phyloP scores from a whole-genome alignment of 2,113 vertebrate genomes.

The Capreolus pygargus region DNA sequence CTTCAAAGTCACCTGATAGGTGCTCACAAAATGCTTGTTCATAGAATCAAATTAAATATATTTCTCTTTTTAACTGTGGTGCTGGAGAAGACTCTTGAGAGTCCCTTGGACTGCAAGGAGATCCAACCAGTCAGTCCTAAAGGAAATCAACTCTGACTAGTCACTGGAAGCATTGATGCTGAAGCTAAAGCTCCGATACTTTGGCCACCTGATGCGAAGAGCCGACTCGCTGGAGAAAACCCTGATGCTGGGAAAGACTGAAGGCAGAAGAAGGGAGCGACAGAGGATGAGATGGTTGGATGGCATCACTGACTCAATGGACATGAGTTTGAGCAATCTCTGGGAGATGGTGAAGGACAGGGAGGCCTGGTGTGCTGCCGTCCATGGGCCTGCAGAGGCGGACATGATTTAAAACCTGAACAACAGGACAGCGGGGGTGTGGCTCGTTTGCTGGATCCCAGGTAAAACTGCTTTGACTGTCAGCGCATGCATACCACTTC shows the following conservation, averaged over 20 bases:
- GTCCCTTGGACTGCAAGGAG: background rate
- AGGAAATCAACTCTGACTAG: background rate
- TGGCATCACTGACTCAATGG: background rate
- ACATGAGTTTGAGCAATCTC: background rate
- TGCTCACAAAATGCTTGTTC: background rate
- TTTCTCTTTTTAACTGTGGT: background rate
- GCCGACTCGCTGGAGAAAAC: background rate
- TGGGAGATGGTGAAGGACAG: background rate
- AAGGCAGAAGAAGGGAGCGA: background rate
- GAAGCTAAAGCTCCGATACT: background rate
- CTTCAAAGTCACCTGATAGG: background rate
- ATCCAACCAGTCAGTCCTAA: background rate
- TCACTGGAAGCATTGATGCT: background rate
- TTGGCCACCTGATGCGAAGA: background rate
- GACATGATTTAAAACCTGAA: background rate
- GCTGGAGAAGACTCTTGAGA: background rate
- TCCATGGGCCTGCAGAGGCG: background rate
- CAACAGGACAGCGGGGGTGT: background rate
- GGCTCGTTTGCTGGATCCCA: background rate
- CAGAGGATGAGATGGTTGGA: background rate
- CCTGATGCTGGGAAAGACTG: background rate
- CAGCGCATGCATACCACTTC: rapidly evolving
- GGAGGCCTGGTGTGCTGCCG: background rate
- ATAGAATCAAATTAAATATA: background rate
- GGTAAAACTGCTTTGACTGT: rapidly evolving